These are phyloP conservation scores for Stomorhina lunata DNA, from an alignment of 2,888 invertebrate species.

Conservation along the genomic window DNA sequence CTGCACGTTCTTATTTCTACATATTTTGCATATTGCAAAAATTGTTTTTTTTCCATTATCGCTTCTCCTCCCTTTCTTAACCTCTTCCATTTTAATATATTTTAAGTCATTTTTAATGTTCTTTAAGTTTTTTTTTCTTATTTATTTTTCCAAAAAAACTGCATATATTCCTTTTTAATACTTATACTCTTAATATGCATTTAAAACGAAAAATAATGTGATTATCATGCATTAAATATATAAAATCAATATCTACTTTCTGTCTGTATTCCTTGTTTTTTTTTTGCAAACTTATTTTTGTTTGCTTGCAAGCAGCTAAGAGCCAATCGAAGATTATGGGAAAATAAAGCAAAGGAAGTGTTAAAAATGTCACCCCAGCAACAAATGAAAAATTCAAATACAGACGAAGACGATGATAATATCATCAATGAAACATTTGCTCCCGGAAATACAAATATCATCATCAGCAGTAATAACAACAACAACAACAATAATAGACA, in stretches of 20 bases:
- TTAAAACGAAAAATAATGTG: not conserved
- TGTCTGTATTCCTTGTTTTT: slow-evolving; percentile 3
- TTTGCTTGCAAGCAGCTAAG: slow-evolving; percentile 73
- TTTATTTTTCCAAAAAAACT: not conserved
- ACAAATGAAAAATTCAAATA: slow-evolving; percentile 68
- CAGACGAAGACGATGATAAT: slow-evolving; percentile 73
- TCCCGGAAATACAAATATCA: slow-evolving; percentile 63
- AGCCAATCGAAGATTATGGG: slow-evolving; percentile 79
- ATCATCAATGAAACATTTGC: slow-evolving; percentile 67
- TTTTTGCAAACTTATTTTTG: slow-evolving; percentile 5
- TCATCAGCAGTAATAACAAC: slow-evolving; percentile 66
- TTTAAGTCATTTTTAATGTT: slow-evolving; percentile 35
- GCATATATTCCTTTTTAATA: not conserved
- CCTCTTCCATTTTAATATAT: not conserved
- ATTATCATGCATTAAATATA: slow-evolving; percentile 2
- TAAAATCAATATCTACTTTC: slow-evolving; percentile 29
- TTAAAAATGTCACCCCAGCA: slow-evolving; percentile 73
- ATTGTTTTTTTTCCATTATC: not conserved
- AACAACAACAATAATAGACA: slow-evolving; percentile 66
- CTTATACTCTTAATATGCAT: slow-evolving; percentile 41
- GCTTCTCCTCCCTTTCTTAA: not conserved
- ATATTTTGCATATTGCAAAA: slow-evolving; percentile 11
- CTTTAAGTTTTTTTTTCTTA: slow-evolving; percentile 18
- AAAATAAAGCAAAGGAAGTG: slow-evolving; percentile 79
- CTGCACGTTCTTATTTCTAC: too few relatives aligned